Evolutionary conservation across 2,113 vertebrate species (phyloP), one percentile per base, ranked within the genome.

Genomic region (Microtus pennsylvanicus): DNA sequence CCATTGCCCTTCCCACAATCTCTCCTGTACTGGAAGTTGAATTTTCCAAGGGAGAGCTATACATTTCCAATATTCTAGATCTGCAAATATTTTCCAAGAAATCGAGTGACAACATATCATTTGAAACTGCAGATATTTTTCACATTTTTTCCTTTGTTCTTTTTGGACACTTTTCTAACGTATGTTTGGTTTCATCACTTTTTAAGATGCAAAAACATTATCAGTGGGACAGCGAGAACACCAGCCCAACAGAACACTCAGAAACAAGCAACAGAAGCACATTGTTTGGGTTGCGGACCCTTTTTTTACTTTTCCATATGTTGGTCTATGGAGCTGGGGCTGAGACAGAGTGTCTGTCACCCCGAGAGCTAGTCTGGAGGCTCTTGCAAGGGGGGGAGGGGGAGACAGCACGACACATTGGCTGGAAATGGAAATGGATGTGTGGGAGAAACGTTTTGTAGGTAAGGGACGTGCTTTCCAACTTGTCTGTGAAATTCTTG

Each of bases 261-360:
- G 96, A 97, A 96, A 96, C 87, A 95, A 96, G 97, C 92, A 97
- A 97, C 96, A 97, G 97, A 97, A 97, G 97, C 88, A 96, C 96
- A 95, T 92, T 98, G 97, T 98, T 97, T 98, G 95, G 96, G 96
- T 94, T 97, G 94, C 93, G 75, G 93, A 94, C 96, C 94, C 94
- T 97, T 97, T 98, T 96, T 96, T 97, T 95, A 97, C 97, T 97
- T 95, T 97, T 97, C 96, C 97, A 97, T 97, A 98, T 98, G 96
- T 96, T 97, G 97, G 95, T 94, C 97, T 97, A 94, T 87, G 89
- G 89, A 97, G 96, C 96, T 96, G 78, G 95, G 95, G 97, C 97
- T 95, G 97, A 98, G 97, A 96, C 97, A 97, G 97, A 83, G 82
- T 97, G 97, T 98, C 97, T 98, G 95, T 97, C 97, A 98, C 97